Evolutionary conservation across 2,113 vertebrate species (phyloP), one percentile per base, ranked within the genome.

Genomic region (Neogale vison): DNA sequence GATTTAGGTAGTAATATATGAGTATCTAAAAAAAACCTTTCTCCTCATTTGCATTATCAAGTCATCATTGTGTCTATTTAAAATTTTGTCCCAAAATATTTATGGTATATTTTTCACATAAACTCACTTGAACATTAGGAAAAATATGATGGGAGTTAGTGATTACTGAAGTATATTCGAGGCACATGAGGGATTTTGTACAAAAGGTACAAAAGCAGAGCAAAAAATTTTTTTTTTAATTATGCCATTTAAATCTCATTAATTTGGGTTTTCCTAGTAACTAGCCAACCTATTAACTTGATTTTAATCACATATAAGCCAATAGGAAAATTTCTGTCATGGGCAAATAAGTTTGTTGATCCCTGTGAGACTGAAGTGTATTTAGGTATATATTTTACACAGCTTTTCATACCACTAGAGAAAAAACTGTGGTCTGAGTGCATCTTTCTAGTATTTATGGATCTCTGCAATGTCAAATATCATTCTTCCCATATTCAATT

Each of bases 401-500:
- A 95, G 36, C 26, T 83, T 93, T 96, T 31, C 14, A 29, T 63
- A 89, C 50, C 9, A 72, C 71, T 50, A 74, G 63, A 74, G 36
- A 81, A 96, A 82, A 82, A 90, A 45, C 65, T 39, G 39, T 76
- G 31, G 29, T 34, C 13, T 67, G 79, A 91, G 9, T 69, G 55
- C n/a, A 65, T 52, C 12, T 34, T 96, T 96, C 55, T 57, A 65
- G n/a, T 90, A 96, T 96, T 97, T 93, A 96, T 90, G 24, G 31
- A 65, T 94, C 45, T 92, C 83, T 0, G 72, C 69, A 95, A 88
- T 92, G 86, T 90, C 74, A 96, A 96, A 79, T 85, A 55, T 83
- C 55, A 87, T 92, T 95, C 8, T 96, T 81, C 50, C 63, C 52
- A 77, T 90, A 88, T 97, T 96, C 94, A 97, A 96, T 94, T 92